Base-by-base conservation (phyloP, 2,797 vertebrate genomes). In the Sarcophilus harrisii region DNA sequence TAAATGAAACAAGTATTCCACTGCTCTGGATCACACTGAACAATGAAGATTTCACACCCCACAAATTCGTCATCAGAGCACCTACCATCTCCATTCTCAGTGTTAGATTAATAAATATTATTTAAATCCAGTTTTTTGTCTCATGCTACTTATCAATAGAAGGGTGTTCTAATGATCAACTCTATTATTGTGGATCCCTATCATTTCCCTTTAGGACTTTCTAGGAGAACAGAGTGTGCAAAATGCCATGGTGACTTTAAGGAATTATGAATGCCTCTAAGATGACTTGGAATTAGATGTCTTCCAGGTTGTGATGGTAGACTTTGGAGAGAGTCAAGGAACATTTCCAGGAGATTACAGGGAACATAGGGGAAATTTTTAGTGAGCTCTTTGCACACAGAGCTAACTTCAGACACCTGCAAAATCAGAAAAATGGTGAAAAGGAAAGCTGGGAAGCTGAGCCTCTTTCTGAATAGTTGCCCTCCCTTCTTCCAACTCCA, bases 301-400 rank as follows among this genome's bases (percentile, higher is more conserved):
- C 98, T 98, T 98, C 97, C 90, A 97, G 97, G 98, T 98, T 98
- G 98, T 98, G 98, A 96, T 96, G 97, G 97, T 97, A 98, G 97
- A 98, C 97, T 98, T 98, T 97, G 97, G 95, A 98, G 97, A 98
- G 97, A 98, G 98, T 98, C 97, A 97, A 98, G 93, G 96, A 98
- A 98, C 97, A 96, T 98, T 98, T 98, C 98, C 97, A 97, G 97
- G 98, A 98, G 98, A 98, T 98, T 98, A 98, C 96, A 96, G 94
- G 91, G 90, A 98, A 98, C 98, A 91, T 98, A 98, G 95, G 98
- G 98, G 98, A 98, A 98, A 98, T 98, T 97, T 59, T 98, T 98
- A 97, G 97, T 97, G 94, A 98, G 98, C 97, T 97, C 95, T 98
- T 95, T 98, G 98, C 97, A 97, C 97, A 98, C 93, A 98, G 98